Percentiles rank a stretch among this genome's conserved stretches.
phyloP scores from a whole-genome alignment of 2,888 invertebrate species.

The Prosapia bicincta region DNA sequence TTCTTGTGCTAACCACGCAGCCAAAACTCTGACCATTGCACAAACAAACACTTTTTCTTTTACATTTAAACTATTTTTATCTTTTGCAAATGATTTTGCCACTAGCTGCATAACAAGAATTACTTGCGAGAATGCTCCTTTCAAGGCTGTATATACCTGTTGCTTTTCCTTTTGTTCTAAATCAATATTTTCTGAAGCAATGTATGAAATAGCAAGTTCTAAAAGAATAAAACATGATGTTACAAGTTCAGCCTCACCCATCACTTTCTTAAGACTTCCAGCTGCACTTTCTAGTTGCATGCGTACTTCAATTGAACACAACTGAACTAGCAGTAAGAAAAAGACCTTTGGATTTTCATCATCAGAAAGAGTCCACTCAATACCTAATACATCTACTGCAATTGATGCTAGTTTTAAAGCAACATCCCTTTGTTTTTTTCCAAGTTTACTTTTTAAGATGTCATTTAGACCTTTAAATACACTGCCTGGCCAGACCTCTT shows the following conservation, averaged over 20 bases:
- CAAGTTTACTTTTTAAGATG: conserved; percentile 81
- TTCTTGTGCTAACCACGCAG: conserved; percentile 90
- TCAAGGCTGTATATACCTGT: conserved; percentile 83
- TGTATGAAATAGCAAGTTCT: conserved; percentile 73
- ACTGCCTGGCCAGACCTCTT: conserved; percentile 78
- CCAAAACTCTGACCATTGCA: conserved; percentile 77
- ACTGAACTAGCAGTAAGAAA: conserved; percentile 78
- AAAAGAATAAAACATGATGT: conserved; percentile 78
- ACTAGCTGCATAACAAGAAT: conserved; percentile 69
- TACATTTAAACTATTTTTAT: conserved; percentile 64
- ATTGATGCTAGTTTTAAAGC: conserved; percentile 79
- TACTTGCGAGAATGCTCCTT: conserved; percentile 83
- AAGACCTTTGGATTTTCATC: conserved; percentile 75
- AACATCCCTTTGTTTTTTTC: conserved; percentile 84
- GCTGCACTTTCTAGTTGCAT: conserved; percentile 80
- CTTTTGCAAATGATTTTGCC: conserved; percentile 57
- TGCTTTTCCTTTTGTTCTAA: conserved; percentile 88
- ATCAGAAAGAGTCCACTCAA: conserved; percentile 79
- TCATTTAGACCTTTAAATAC: conserved; percentile 79
- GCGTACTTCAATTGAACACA: conserved; percentile 88
- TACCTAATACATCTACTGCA: conserved; percentile 74
- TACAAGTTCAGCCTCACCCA: conserved; percentile 71
- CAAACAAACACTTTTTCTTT: conserved; percentile 76
- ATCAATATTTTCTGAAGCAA: conserved; percentile 76
- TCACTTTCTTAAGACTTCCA: conserved; percentile 71